Evolutionary conservation across 1,140 invertebrate genomes (phyloP).

Genomic region (Holotrichia oblita): DNA sequence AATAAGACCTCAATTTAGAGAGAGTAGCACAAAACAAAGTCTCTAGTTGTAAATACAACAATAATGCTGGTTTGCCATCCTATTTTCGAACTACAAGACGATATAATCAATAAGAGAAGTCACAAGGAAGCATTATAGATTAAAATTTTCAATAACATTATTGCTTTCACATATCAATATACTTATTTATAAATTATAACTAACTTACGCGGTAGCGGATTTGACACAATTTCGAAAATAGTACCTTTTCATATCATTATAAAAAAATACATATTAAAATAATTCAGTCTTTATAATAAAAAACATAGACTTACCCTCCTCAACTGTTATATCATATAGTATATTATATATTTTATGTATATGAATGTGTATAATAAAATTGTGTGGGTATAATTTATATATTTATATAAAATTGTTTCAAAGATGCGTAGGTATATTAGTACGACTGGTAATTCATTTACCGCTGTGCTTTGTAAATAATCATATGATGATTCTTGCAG

Average conservation of each 20-base stretch:
- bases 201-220: conserved; percentile 38
- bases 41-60: too few species aligned
- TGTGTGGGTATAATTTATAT: conserved; percentile 37
- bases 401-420: conserved; percentile 37
- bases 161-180: conserved; percentile 40
- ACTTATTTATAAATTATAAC: conserved; percentile 29
- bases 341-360: conserved; percentile 32
- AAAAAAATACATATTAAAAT: conserved; percentile 43
- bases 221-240: conserved; percentile 43
- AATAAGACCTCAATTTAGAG: too few species aligned
- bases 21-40: too few species aligned
- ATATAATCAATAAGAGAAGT: background rate
- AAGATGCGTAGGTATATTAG: background rate
- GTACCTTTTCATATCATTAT: conserved; percentile 40
- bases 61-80: background rate
- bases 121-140: conserved; percentile 30
- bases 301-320: conserved; percentile 37
- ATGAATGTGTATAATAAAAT: conserved; percentile 40
- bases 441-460: background rate
- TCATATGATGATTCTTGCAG: too few species aligned
- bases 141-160: conserved; percentile 37
- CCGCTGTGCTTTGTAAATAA: too few species aligned
- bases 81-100: background rate
- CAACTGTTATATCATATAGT: conserved; percentile 36
- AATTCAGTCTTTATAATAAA: conserved; percentile 43